Evolutionary conservation across 1,140 invertebrate species (phyloP).

Genomic region (Drosophila tsacasi): DNA sequence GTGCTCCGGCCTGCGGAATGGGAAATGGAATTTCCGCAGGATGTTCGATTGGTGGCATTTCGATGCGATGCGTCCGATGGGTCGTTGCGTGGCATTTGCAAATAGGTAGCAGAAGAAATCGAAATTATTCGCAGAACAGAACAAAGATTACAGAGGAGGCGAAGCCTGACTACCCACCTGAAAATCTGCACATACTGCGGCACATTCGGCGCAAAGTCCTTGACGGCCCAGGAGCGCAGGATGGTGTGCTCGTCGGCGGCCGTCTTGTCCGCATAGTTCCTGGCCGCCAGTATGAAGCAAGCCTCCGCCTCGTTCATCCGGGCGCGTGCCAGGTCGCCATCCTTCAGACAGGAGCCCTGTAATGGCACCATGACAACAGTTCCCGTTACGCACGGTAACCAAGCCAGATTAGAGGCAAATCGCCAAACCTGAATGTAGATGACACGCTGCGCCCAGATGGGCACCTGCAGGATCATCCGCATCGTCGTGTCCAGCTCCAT

Average conservation of each 20-base stretch:
- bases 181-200: constrained; percentile 99
- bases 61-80: background rate
- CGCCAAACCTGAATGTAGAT: constrained; percentile 98
- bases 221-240: constrained; percentile 98
- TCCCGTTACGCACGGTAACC: background rate
- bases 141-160: background rate
- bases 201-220: constrained; percentile 98
- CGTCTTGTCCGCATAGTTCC: constrained; percentile 98
- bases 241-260: constrained; percentile 99
- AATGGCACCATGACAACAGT: background rate
- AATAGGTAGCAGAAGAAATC: constrained; percentile 39
- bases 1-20: constrained; percentile 93
- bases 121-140: constrained; percentile 44
- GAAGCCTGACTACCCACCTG: constrained; percentile 74
- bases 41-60: constrained; percentile 44
- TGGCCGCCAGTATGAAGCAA: constrained; percentile 96
- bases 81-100: constrained; percentile 23
- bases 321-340: constrained; percentile 96
- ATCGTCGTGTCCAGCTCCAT: constrained; percentile 99
- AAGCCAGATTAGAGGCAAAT: background rate
- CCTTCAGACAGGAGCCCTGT: constrained; percentile 96
- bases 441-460: constrained; percentile 98
- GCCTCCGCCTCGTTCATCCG: constrained; percentile 98
- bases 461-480: constrained; percentile 98
- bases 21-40: constrained; percentile 60